Base-by-base conservation (phyloP, 2,797 vertebrate genomes). In the Champsocephalus esox region DNA sequence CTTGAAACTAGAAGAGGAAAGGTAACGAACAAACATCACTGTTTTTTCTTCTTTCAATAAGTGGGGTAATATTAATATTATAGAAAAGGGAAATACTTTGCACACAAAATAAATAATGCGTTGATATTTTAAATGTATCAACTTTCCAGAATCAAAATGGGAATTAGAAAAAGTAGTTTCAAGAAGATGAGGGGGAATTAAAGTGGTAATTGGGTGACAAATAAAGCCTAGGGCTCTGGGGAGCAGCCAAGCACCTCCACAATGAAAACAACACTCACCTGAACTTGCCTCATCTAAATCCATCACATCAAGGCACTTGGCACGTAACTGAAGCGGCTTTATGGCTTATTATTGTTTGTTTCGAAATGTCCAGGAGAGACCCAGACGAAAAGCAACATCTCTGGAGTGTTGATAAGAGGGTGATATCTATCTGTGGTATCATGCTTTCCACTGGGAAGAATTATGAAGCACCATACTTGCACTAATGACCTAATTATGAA, bases 401-500 rank as follows among this genome's bases (percentile, higher is more conserved):
- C 80, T 1, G 60, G 70, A 73, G 73, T 51, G 45, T 60, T 63
- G 82, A 88, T 80, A 85, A 72, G 58, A 19, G 67, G n/a, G 43
- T 28, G 89, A 89, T 91, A 80, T 50, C 58, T 76, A 92, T 93
- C 87, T 73, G 70, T 17, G 61, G 72, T 67, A 75, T 86, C 70
- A 70, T 5, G 69, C 58, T 28, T 6, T 80, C 88, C 79, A 38
- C 72, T 80, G 85, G 87, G 87, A 64, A 55, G 86, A 88, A 91
- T 93, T 88, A 90, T 72, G 71, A 88, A 72, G 80, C 87, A 82
- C 88, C 83, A 87, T 70, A 80, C 69, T 84, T 82, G 79, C 71
- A 78, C 88, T 93, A 91, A 94, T 90, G 87, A 92, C 90, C 88
- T 85, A 86, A 93, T 93, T 93, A 92, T 82, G 56, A 86, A 64